These are phyloP conservation scores for Drosophila simulans DNA, from an alignment of 1,140 invertebrate genomes.

Conservation along the genomic window DNA sequence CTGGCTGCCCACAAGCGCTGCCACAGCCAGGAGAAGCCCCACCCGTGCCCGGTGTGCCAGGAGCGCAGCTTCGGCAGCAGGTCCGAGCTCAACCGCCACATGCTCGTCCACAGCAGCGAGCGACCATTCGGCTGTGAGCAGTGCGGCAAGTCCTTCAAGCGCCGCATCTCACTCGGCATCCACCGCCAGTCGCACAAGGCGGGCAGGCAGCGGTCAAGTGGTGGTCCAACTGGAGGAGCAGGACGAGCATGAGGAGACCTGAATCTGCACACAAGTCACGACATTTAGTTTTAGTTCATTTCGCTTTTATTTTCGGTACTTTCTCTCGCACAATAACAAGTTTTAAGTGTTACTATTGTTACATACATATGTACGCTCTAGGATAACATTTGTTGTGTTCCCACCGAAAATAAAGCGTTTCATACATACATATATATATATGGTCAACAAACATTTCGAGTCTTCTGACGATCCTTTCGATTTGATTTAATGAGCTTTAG, in stretches of 20 bases:
- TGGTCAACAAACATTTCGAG: slow-evolving; percentile 9
- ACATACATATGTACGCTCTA: slow-evolving; percentile 3
- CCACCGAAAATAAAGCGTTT: neutral
- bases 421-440: slow-evolving; percentile 2
- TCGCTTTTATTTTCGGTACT: slow-evolving; percentile 35
- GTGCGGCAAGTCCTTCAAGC: slow-evolving; percentile 32
- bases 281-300: neutral
- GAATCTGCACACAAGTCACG: neutral
- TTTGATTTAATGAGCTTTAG: neutral
- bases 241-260: neutral
- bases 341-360: slow-evolving; percentile 22
- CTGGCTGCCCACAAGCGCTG: slow-evolving; percentile 85
- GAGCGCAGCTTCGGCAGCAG: slow-evolving; percentile 85
- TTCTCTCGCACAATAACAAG: slow-evolving; percentile 27
- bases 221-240: too few relatives aligned
- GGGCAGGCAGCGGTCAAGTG: neutral
- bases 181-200: slow-evolving; percentile 14
- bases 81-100: slow-evolving; percentile 57
- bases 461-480: neutral
- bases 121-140: slow-evolving; percentile 17
- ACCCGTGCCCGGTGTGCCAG: slow-evolving; percentile 85
- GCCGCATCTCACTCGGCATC: slow-evolving; percentile 9
- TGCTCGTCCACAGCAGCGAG: slow-evolving; percentile 33
- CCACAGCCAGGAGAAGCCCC: slow-evolving; percentile 88
- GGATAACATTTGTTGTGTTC: slow-evolving; percentile 11